These are phyloP conservation scores for Philonicus albiceps DNA, from an alignment of 2,888 invertebrate species.

Conservation along the genomic window DNA sequence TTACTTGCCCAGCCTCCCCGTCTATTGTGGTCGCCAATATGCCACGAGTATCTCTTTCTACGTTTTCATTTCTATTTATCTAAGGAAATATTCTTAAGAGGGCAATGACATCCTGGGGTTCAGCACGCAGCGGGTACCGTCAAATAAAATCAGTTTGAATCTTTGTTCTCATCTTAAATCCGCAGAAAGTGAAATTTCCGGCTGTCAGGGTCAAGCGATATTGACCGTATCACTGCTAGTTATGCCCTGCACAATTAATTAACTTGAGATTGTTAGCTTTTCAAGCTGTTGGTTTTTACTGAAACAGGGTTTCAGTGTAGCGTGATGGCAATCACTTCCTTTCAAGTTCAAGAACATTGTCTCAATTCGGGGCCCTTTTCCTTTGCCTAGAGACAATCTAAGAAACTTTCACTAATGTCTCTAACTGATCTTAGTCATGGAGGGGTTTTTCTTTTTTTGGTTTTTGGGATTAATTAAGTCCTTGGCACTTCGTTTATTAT, in stretches of 20 bases:
- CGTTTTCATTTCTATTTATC: neutral
- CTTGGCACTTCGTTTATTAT: neutral
- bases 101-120: neutral
- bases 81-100: neutral
- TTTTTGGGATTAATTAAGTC: neutral
- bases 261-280: neutral
- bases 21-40: neutral
- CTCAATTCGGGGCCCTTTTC: neutral
- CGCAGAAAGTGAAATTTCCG: neutral
- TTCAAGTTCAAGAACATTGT: neutral
- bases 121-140: neutral
- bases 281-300: neutral
- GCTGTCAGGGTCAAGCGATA: slow-evolving; percentile 8
- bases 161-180: neutral
- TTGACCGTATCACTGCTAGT: neutral
- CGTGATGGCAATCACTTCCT: neutral
- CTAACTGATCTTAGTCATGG: neutral
- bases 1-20: neutral
- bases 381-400: neutral
- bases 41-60: neutral
- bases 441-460: neutral
- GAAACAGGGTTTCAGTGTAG: neutral
- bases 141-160: neutral
- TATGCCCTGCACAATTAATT: neutral
- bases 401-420: neutral